Percentiles rank a stretch among this genome's conserved stretches.
Evolutionary conservation across 2,113 vertebrate species (phyloP).

Genomic region (Toxotes jaculatrix): DNA sequence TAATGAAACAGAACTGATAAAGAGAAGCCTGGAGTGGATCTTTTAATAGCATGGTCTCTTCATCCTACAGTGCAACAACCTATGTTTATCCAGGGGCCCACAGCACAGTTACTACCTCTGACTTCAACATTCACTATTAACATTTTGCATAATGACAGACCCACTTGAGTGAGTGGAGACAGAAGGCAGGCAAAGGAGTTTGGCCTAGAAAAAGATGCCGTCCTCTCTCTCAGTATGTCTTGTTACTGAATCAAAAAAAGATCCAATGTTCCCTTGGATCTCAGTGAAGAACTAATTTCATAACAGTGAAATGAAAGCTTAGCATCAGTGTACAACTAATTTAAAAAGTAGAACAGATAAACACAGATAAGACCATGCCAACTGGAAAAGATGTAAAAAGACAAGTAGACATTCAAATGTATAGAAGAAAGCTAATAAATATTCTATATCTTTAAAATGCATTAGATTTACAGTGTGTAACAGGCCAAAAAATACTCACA

Average conservation of each 20-base stretch:
- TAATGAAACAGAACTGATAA: conserved; percentile 4
- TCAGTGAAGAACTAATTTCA: conserved; percentile 24
- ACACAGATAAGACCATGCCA: neutral
- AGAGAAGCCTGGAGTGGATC: neutral
- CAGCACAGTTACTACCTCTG: conserved; percentile 1
- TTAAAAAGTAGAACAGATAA: neutral
- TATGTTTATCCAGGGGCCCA: neutral
- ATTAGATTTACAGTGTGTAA: neutral
- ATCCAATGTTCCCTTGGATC: neutral
- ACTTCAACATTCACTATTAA: conserved; percentile 26
- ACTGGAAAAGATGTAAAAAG: neutral
- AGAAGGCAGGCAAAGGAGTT: neutral
- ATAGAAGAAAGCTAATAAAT: neutral
- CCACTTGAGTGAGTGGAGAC: conserved; percentile 9
- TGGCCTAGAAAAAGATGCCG: conserved; percentile 51
- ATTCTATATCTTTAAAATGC: neutral
- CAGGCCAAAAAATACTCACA: neutral
- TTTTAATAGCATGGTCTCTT: conserved; percentile 1
- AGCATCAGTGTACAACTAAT: neutral
- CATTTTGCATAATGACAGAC: conserved; percentile 36
- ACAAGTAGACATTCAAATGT: neutral
- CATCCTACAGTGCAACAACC: conserved; percentile 1
- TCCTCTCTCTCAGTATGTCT: conserved; percentile 5
- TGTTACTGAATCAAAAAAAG: conserved; percentile 42
- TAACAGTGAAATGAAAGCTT: conserved; percentile 11